A percentile compares a stretch with the other conserved stretches of the same genome.
Conservation (phyloP, 2,113 vertebrate genomes). For the Cercocebus atys region DNA sequence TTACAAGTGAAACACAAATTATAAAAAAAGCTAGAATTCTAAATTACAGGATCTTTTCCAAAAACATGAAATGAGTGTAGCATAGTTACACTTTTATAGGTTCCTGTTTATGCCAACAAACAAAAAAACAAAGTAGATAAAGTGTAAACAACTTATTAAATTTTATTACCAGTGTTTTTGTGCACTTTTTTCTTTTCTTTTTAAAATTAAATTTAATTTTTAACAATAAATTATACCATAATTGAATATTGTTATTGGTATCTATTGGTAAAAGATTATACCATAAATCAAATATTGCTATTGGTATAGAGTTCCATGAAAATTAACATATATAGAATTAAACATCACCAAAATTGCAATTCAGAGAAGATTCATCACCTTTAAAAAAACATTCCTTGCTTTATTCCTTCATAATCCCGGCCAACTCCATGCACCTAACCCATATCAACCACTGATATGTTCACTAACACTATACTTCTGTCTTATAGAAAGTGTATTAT, state of each 20-base stretch:
- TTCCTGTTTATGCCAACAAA: not conserved
- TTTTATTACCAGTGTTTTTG: not conserved
- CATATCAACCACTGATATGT: not conserved
- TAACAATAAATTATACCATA: not conserved
- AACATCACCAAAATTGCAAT: not conserved
- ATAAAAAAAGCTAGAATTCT: not conserved
- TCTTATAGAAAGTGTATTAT: not conserved
- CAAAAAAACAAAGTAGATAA: not conserved
- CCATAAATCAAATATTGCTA: not conserved
- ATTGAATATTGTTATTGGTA: not conserved
- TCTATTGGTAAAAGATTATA: not conserved
- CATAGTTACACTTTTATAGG: not conserved
- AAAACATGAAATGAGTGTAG: not conserved
- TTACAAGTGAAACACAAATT: not conserved
- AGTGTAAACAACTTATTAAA: not conserved
- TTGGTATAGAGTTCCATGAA: not conserved
- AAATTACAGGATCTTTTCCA: not conserved
- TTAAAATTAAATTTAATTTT: not conserved
- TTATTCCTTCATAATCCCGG: not conserved
- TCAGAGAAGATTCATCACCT: not conserved
- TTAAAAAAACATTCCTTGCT: not conserved
- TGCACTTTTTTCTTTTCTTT: not conserved
- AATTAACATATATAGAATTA: not conserved
- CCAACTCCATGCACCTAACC: not conserved
- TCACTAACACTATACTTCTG: not conserved